Evolutionary conservation across 2,888 invertebrate genomes (phyloP).

Genomic region (Drosophila yooni): DNA sequence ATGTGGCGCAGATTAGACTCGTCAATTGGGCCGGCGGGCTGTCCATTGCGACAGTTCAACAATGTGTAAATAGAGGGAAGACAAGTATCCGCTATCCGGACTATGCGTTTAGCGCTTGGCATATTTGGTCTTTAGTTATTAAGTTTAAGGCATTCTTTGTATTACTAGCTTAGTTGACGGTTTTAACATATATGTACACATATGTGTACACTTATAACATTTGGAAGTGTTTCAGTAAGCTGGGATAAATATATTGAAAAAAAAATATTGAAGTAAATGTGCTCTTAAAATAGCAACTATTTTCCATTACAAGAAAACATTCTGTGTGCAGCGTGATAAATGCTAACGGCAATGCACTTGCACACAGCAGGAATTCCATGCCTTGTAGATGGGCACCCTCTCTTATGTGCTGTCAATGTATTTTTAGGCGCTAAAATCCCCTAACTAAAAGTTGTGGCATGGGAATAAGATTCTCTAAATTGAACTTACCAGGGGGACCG

Average conservation of each 20-base stretch:
- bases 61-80: constrained; percentile 52
- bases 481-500: constrained; percentile 32
- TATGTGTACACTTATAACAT: constrained; percentile 5
- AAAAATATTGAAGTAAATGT: constrained; percentile 6
- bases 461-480: constrained; percentile 5
- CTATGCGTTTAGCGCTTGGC: background rate
- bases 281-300: constrained; percentile 18
- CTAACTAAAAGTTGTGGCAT: constrained; percentile 10
- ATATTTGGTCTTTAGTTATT: background rate
- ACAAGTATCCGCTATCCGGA: constrained; percentile 12
- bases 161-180: constrained; percentile 16
- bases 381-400: background rate
- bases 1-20: constrained; percentile 58
- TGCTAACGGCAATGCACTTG: constrained; percentile 41
- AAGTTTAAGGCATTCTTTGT: constrained; percentile 20
- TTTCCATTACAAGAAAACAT: constrained; percentile 21
- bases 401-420: constrained; percentile 7
- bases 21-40: constrained; percentile 41
- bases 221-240: background rate
- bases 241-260: background rate
- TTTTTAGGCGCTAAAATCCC: constrained; percentile 35
- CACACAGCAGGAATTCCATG: constrained; percentile 31
- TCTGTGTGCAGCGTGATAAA: constrained; percentile 6
- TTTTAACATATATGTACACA: background rate
- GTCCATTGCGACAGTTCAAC: constrained; percentile 68